phyloP scores from a whole-genome alignment of 2,888 invertebrate genomes.

The Falcaria lacertinaria region DNA sequence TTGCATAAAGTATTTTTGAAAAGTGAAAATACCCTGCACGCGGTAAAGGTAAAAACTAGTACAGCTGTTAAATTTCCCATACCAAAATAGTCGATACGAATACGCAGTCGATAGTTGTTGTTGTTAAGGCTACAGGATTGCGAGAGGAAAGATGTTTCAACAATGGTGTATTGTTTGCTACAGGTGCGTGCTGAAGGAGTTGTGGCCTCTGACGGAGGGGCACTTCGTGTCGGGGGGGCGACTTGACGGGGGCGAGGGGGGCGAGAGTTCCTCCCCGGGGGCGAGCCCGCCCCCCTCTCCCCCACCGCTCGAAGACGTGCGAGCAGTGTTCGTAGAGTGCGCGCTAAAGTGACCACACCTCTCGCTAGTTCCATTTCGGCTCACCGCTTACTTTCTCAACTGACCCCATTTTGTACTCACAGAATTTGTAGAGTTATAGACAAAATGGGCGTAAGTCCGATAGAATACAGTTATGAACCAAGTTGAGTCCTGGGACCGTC shows the following conservation, averaged over 20 bases:
- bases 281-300: conserved; percentile 13
- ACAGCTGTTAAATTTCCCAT: no score
- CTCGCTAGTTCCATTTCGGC: conserved; percentile 1
- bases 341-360: conserved; percentile 72
- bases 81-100: no score
- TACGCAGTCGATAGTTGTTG: no score
- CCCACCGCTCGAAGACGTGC: conserved; percentile 22
- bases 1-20: no score
- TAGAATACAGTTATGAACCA: no score
- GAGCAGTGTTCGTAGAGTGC: conserved; percentile 65
- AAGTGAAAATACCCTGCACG: no score
- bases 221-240: conserved; percentile 51
- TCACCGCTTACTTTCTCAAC: background rate
- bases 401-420: background rate
- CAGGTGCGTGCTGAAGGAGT: conserved; percentile 80
- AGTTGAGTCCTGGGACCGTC: no score
- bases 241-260: conserved; percentile 11
- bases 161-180: background rate
- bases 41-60: no score
- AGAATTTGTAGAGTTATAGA: no score
- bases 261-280: conserved; percentile 8
- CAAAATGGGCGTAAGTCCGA: no score
- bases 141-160: no score
- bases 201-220: conserved; percentile 79
- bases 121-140: no score